A percentile compares a stretch with the other conserved stretches of the same genome.
phyloP scores from a whole-genome alignment of 2,888 invertebrate genomes.

The Podotricha telesiphe region DNA sequence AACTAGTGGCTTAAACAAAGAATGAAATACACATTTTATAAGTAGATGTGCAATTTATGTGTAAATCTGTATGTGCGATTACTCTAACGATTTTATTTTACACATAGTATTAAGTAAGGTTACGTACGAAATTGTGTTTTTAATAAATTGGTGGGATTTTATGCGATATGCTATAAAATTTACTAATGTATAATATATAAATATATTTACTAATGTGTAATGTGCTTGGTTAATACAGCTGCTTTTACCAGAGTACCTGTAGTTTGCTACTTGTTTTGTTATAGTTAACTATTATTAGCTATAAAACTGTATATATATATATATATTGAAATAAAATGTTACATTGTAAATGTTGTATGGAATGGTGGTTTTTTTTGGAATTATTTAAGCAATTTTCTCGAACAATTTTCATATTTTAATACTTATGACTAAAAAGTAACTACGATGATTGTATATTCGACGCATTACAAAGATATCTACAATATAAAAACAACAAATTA shows the following conservation, averaged over 20 bases:
- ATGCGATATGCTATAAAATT: neutral
- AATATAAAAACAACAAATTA: slow-evolving; percentile 7
- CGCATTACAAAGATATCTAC: neutral
- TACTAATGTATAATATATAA: neutral
- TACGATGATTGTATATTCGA: neutral
- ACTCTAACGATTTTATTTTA: neutral
- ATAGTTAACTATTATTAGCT: neutral
- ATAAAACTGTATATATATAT: slow-evolving; percentile 5
- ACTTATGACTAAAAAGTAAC: neutral
- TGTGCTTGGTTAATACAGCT: neutral
- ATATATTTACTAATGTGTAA: neutral
- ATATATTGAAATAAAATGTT: neutral
- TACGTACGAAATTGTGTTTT: no score
- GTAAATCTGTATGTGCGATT: neutral
- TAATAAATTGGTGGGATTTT: neutral
- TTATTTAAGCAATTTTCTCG: neutral
- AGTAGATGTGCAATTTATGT: no score
- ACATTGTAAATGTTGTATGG: neutral
- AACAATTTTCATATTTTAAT: no score
- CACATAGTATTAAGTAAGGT: no score
- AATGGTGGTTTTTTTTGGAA: slow-evolving; percentile 16
- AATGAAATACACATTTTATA: no score
- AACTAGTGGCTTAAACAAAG: no score
- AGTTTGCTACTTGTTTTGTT: neutral
- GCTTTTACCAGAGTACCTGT: neutral